Evolutionary conservation across 2,797 vertebrate genomes (phyloP).

Genomic region (Toxotes lorentzi): DNA sequence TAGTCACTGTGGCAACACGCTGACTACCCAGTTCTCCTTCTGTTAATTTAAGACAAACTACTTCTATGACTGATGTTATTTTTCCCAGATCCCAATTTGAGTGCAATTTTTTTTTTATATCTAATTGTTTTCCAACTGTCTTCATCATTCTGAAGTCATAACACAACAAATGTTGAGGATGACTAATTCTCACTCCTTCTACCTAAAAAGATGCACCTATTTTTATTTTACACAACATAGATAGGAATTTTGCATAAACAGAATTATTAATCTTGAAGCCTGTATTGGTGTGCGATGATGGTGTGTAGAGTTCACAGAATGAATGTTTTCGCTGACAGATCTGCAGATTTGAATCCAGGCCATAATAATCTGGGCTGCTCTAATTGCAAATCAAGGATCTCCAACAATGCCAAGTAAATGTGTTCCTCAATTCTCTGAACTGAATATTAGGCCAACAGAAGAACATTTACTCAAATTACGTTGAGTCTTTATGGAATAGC

Average conservation of each 20-base stretch:
- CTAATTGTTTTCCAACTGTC: background rate
- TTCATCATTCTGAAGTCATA: background rate
- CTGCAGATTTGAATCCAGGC: background rate
- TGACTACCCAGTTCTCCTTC: background rate
- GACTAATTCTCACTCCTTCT: background rate
- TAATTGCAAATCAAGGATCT: background rate
- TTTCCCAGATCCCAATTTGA: background rate
- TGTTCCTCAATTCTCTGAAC: background rate
- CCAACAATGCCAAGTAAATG: background rate
- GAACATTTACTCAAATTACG: background rate
- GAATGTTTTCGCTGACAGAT: background rate
- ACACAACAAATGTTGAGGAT: background rate
- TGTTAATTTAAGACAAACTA: background rate
- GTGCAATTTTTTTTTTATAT: background rate
- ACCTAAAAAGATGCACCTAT: background rate
- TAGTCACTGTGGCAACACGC: background rate
- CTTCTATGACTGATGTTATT: background rate
- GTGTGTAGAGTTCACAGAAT: background rate
- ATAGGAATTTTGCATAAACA: background rate
- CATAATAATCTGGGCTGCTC: background rate
- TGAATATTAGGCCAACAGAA: background rate
- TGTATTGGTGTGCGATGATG: background rate
- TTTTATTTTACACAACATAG: background rate
- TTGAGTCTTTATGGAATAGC: too few relatives aligned
- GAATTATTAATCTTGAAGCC: background rate